Base-by-base conservation (phyloP, 2,888 invertebrate genomes). In the Epiblema foenella region DNA sequence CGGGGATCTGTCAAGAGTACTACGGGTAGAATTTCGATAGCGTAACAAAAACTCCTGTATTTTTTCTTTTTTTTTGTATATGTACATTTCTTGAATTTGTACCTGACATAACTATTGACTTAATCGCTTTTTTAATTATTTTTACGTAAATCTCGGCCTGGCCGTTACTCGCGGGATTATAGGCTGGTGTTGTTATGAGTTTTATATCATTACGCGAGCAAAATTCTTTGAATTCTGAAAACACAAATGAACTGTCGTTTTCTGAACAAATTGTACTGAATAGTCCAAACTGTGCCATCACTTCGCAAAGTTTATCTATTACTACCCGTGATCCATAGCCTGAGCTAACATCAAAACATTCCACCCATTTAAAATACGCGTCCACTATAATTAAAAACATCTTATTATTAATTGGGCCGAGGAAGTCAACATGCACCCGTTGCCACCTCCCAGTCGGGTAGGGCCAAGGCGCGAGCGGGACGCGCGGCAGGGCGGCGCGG, bases 111-210 rank as follows among this genome's bases (percentile, higher is more conserved):
- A 68, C 57, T 65, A 64, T 59, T 2, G 74, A 58, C 60, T 74
- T 78, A 39, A 77, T 69, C 1, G 70, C 75, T 42, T 74, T 77
- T 63, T 79, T 77, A 9, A 75, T 56, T 4, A 77, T 67, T 57
- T 79, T 77, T 0, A 78, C 77, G 10, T 71, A 74, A 24, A 1
- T 24, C 24, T 24, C 24, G 24, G 24, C 24, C 24, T 24, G 24
- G 24, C 24, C 24, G 24, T 77, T 76, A 54, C 75, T 75, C 3
- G 72, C 60, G 4, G 74, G 75, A n/a, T 74, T 72, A 24, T 75
- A 76, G 3, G 73, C 52, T 4, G 76, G 76, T 0, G 76, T 59
- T 5, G 75, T 74, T 24, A 24, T 24, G 24, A 24, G 24, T 24
- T 24, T 24, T 24, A 24, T 24, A 24, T 4, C 24, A 4, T 24